phyloP scores from a whole-genome alignment of 2,113 vertebrate genomes.

The Lagenorhynchus albirostris region DNA sequence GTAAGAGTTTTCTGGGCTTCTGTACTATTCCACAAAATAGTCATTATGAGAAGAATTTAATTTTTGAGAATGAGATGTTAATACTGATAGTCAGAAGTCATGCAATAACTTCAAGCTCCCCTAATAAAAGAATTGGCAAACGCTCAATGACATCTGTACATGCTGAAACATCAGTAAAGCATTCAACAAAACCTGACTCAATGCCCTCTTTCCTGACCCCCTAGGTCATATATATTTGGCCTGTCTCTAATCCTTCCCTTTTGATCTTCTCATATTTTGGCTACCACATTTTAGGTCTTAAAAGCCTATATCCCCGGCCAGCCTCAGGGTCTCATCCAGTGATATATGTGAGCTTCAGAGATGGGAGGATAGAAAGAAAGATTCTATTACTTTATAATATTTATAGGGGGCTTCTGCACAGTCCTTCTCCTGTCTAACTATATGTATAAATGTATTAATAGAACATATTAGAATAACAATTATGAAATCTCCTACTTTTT shows the following conservation, averaged over 20 bases:
- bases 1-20: neutral
- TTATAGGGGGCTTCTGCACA: neutral
- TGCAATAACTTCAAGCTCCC: neutral
- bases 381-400: neutral
- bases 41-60: neutral
- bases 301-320: neutral
- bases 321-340: neutral
- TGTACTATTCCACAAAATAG: neutral
- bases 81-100: neutral
- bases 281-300: neutral
- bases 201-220: neutral
- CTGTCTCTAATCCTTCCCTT: neutral
- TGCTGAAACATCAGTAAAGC: neutral
- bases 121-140: neutral
- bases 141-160: neutral
- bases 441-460: rapidly evolving
- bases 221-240: neutral
- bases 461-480: no score
- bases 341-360: neutral
- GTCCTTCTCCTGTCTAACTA: neutral
- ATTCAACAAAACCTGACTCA: neutral
- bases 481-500: neutral
- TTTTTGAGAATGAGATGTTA: neutral
- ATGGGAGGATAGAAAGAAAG: neutral
- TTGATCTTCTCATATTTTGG: neutral